Evolutionary conservation across 1,140 invertebrate genomes (phyloP), one percentile per base, ranked within the genome.

Genomic region (Aphaenogaster rudis): DNA sequence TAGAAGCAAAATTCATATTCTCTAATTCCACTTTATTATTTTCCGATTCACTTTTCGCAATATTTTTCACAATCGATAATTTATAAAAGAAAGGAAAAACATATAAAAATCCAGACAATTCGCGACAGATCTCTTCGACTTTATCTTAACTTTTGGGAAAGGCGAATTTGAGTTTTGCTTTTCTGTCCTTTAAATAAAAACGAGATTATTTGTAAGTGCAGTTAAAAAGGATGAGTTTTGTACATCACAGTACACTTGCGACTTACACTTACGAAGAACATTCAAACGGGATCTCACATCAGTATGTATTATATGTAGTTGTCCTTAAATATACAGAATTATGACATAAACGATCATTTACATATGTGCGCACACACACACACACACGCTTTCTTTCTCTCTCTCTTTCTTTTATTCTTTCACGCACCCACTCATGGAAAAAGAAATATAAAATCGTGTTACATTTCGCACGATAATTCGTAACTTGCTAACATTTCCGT

Each of bases 291-390:
- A 79, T 78, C 82, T 86, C 82, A 79, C 82, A 54, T 67, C 33
- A 78, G 28, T 86, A 88, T 78, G 45, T 89, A 87, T 90, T 87
- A 79, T 80, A 88, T 87, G 57, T 87, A 87, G 21, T 54, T 90
- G 61, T 87, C 61, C n/a, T 89, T 69, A 78, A 89, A 89, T 82
- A 66, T 48, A 64, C 7, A 78, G 80, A 86, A 15, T 90, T 87
- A 87, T 45, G 64, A 78, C 61, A 36, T 63, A 74, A 90, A 54
- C 57, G 28, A 72, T 84, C 17, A 74, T 88, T 78, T 90, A 84
- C 64, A 66, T n/a, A 42, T 64, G 9, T 50, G n/a, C 1, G 28
- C 28, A 28, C 59, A 69, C 48, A 66, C 21, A 21, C 21, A 21
- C 21, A 61, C 7, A 74, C 48, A 4, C 6, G 0, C 61, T n/a